These are phyloP conservation scores for Lucilia cuprina DNA, from an alignment of 1,140 invertebrate species.

Conservation along the genomic window DNA sequence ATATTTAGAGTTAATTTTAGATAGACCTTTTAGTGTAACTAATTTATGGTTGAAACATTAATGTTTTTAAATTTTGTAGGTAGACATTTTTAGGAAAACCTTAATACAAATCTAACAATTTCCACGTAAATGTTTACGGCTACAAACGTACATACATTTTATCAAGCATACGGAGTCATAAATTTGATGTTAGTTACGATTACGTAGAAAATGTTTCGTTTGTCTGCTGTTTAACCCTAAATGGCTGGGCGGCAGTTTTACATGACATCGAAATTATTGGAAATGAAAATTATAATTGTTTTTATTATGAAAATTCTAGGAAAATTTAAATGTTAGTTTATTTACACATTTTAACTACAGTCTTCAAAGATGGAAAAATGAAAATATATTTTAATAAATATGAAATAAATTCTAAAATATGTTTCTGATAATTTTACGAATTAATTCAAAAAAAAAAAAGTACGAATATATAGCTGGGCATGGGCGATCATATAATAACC, in stretches of 20 bases:
- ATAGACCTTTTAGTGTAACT: neutral
- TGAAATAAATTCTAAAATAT: too few species aligned
- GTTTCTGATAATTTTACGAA: too few species aligned
- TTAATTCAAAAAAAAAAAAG: too few species aligned
- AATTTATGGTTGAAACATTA: neutral
- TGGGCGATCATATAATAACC: too few species aligned
- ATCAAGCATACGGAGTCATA: neutral
- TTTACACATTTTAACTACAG: too few species aligned
- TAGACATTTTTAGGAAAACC: neutral
- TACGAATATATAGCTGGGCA: too few species aligned
- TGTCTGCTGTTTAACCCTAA: neutral
- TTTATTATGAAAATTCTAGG: too few species aligned
- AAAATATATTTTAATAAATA: too few species aligned
- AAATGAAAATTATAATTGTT: too few species aligned
- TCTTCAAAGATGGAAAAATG: too few species aligned
- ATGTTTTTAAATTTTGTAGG: neutral
- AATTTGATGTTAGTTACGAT: conserved; percentile 24
- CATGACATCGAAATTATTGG: neutral
- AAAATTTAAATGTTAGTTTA: too few species aligned
- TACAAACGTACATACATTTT: neutral
- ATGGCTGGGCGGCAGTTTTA: neutral
- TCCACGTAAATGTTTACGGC: conserved; percentile 1
- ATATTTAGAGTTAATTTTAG: neutral
- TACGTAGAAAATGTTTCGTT: neutral
- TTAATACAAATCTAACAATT: neutral